These are phyloP conservation scores for Cantharis lateralis DNA, from an alignment of 2,888 invertebrate species.

Conservation along the genomic window DNA sequence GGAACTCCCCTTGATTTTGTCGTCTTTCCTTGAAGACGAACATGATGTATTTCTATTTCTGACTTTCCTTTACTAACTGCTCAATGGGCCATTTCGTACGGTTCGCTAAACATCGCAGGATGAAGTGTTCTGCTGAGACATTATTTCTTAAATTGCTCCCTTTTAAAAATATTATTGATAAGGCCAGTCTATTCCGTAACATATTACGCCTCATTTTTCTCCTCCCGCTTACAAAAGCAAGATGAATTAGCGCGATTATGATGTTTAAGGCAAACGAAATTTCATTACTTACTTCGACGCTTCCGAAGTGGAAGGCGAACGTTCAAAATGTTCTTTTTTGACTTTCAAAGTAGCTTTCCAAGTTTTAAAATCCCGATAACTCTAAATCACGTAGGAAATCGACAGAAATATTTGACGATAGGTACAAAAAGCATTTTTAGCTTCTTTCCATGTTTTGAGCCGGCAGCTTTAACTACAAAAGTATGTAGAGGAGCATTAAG, in stretches of 20 bases:
- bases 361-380: not conserved
- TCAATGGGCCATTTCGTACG: conserved; percentile 55
- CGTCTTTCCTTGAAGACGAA: conserved; percentile 39
- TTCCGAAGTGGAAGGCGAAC: not conserved
- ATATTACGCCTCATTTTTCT: not conserved
- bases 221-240: not conserved
- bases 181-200: not conserved
- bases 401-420: not conserved
- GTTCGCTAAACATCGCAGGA: conserved; percentile 47
- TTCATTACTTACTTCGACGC: not conserved
- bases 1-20: conserved; percentile 42
- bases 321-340: not conserved
- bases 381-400: not conserved
- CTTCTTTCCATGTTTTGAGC: not conserved
- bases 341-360: not conserved
- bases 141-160: conserved; percentile 25
- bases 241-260: not conserved
- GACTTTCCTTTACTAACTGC: conserved; percentile 49
- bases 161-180: conserved; percentile 21
- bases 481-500: not conserved
- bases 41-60: conserved; percentile 48
- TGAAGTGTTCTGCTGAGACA: conserved; percentile 36
- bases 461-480: not conserved
- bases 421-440: not conserved
- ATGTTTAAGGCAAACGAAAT: not conserved